Percentiles rank a stretch among this genome's conserved stretches.
phyloP scores from a whole-genome alignment of 2,888 invertebrate species.

The Palloptera scutellata region DNA sequence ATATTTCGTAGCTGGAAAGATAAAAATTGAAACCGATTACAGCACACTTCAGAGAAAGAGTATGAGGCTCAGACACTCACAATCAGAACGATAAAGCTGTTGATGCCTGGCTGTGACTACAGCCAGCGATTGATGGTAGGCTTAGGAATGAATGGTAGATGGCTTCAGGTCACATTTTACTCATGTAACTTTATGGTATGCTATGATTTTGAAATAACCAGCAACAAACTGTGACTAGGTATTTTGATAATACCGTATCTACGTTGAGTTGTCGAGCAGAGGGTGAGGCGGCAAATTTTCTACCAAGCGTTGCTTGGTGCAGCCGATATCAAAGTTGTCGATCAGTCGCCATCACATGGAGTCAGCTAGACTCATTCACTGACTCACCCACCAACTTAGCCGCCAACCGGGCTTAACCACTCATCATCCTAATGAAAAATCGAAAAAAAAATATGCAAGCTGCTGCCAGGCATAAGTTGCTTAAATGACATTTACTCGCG shows the following conservation, averaged over 20 bases:
- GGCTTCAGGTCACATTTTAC: constrained; percentile 58
- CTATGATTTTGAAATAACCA: not conserved
- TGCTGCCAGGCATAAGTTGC: not conserved
- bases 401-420: too few species aligned
- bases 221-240: not conserved
- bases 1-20: constrained; percentile 16
- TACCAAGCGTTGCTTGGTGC: too few species aligned
- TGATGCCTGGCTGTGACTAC: too few species aligned
- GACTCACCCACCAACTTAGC: not conserved
- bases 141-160: constrained; percentile 39
- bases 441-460: too few species aligned
- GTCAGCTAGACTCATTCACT: too few species aligned
- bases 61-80: too few species aligned
- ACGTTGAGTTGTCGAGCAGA: too few species aligned
- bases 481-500: constrained; percentile 37
- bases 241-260: not conserved
- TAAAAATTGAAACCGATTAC: constrained; percentile 60
- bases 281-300: too few species aligned
- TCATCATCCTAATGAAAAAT: too few species aligned
- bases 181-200: constrained; percentile 56
- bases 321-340: not conserved
- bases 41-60: constrained; percentile 49
- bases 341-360: not conserved
- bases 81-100: too few species aligned
- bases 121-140: too few species aligned